Evolutionary conservation across 2,888 invertebrate species (phyloP).

Genomic region (Perithous albicinctus): DNA sequence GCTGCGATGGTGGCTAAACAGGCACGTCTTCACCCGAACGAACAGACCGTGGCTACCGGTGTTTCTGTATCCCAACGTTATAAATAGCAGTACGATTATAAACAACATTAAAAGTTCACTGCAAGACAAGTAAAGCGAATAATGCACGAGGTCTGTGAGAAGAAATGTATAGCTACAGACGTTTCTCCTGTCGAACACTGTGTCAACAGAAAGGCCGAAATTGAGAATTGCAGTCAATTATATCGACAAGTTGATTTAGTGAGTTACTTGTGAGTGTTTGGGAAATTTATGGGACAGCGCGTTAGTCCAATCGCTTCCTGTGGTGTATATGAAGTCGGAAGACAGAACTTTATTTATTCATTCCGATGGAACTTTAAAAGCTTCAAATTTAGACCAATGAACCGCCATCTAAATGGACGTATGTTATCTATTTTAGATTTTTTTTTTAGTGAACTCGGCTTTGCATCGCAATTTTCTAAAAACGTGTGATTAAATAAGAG

Average conservation of each 20-base stretch:
- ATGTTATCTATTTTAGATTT: background rate
- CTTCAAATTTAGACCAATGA: slow-evolving; percentile 26
- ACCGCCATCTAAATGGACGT: slow-evolving; percentile 16
- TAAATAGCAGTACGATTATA: slow-evolving; percentile 12
- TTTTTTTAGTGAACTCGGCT: background rate
- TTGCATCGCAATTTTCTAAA: background rate
- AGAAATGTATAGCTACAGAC: background rate
- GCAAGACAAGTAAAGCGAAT: background rate
- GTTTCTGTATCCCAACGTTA: background rate
- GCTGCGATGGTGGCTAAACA: slow-evolving; percentile 17
- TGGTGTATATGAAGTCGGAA: slow-evolving; percentile 2
- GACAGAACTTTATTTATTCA: slow-evolving; percentile 31
- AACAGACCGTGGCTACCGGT: slow-evolving; percentile 7
- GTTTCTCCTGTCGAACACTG: background rate
- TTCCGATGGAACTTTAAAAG: slow-evolving; percentile 30
- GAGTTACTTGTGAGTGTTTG: background rate
- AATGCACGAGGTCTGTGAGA: background rate
- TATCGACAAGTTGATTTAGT: background rate
- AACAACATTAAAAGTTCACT: background rate
- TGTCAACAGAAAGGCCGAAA: too few species aligned
- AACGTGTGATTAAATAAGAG: background rate
- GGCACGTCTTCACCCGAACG: slow-evolving; percentile 35
- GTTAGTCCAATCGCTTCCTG: slow-evolving; percentile 43
- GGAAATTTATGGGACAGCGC: slow-evolving; percentile 27
- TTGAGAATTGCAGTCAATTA: background rate